Conservation (phyloP, 2,888 invertebrate species). For the Rutpela maculata region DNA sequence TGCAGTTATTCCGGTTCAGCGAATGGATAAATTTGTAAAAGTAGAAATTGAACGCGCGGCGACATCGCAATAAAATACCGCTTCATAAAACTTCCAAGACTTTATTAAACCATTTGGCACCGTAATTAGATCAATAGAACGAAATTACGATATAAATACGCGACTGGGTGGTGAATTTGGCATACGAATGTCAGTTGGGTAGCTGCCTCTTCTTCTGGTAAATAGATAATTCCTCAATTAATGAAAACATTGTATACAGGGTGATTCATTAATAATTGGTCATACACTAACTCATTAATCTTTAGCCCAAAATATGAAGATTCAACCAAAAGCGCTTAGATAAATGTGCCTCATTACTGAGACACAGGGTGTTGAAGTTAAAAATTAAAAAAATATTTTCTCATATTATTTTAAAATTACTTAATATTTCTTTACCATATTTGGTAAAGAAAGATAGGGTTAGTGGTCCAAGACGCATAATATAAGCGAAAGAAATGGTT, state of each 20-base stretch:
- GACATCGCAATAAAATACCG: conserved; percentile 33
- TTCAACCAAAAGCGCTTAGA: too few species aligned
- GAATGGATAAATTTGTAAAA: conserved; percentile 40
- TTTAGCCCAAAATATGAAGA: too few species aligned
- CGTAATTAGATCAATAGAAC: conserved; percentile 39
- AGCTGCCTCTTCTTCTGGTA: background rate
- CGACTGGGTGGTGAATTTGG: background rate
- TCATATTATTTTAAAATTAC: too few species aligned
- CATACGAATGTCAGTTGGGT: background rate
- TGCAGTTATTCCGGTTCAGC: conserved; percentile 43
- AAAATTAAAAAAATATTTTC: too few species aligned
- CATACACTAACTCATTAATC: too few species aligned
- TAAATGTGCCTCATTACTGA: too few species aligned
- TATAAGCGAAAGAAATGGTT: too few species aligned
- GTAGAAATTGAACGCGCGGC: conserved; percentile 31
- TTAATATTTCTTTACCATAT: too few species aligned
- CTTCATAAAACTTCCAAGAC: conserved; percentile 34
- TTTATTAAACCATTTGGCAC: conserved; percentile 43
- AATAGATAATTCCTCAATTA: background rate
- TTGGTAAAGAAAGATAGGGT: too few species aligned
- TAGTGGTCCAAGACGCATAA: too few species aligned
- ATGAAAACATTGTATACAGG: background rate
- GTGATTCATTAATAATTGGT: too few species aligned
- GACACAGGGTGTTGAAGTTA: too few species aligned
- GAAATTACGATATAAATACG: conserved; percentile 28